These are phyloP conservation scores for Polyommatus icarus DNA, from an alignment of 2,888 invertebrate genomes.

Conservation along the genomic window DNA sequence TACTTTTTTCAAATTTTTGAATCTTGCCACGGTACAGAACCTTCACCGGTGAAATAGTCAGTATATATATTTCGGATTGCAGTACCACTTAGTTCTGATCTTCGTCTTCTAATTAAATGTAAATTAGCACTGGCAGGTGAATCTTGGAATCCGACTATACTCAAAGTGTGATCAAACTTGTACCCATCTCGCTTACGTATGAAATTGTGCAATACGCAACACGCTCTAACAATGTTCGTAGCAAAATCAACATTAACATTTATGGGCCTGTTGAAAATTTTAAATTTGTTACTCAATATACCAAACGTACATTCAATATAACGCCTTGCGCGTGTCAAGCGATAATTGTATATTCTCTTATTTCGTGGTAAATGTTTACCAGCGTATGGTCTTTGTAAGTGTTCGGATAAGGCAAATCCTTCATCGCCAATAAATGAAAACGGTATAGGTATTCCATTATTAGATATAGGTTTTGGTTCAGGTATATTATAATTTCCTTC, in stretches of 20 bases:
- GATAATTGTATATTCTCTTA: constrained; percentile 29
- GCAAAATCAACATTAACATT: constrained; percentile 25
- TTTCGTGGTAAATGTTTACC: constrained; percentile 24
- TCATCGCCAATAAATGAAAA: constrained; percentile 24
- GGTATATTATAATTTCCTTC: constrained; percentile 24
- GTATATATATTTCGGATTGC: constrained; percentile 35
- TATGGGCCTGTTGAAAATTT: constrained; percentile 27
- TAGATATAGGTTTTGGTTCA: background rate
- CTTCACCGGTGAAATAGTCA: constrained; percentile 36
- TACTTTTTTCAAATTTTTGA: constrained; percentile 30
- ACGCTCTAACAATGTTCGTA: constrained; percentile 31
- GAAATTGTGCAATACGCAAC: constrained; percentile 35
- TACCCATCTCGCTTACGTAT: constrained; percentile 32
- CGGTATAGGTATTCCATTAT: constrained; percentile 17
- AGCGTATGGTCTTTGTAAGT: constrained; percentile 29
- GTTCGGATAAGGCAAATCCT: constrained; percentile 22
- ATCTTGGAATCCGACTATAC: constrained; percentile 33
- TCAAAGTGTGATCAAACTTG: constrained; percentile 36
- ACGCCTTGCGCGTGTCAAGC: constrained; percentile 32
- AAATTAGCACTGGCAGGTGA: constrained; percentile 32
- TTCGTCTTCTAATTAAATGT: constrained; percentile 7
- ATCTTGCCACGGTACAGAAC: constrained; percentile 35
- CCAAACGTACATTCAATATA: background rate
- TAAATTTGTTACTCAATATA: constrained; percentile 26
- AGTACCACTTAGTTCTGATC: constrained; percentile 31